phyloP scores from a whole-genome alignment of 2,797 vertebrate genomes.

The Pangasius macronema region DNA sequence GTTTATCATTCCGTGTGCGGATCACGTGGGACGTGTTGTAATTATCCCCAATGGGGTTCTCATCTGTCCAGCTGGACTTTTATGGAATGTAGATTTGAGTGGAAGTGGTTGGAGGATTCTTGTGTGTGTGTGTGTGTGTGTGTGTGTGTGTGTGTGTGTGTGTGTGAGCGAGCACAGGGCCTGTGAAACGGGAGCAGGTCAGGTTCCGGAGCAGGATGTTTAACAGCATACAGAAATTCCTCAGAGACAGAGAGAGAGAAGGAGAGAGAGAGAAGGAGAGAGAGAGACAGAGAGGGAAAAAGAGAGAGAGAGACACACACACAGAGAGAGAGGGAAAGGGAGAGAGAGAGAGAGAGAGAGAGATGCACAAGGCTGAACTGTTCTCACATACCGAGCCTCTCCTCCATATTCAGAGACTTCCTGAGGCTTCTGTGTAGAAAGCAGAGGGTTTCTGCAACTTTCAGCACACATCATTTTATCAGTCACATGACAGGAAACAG shows the following conservation, averaged over 20 bases:
- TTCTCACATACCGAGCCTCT: not conserved
- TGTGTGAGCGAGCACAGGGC: not conserved
- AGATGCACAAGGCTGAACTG: not conserved
- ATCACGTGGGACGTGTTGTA: not conserved
- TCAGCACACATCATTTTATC: not conserved
- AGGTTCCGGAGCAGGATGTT: constrained; percentile 36
- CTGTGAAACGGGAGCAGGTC: constrained; percentile 41
- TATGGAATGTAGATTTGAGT: not conserved
- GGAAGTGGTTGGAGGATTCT: too few relatives aligned
- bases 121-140: not conserved
- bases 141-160: not conserved
- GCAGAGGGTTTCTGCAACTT: not conserved
- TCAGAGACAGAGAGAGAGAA: not conserved
- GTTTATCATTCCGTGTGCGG: not conserved
- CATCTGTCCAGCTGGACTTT: not conserved
- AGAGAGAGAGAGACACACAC: too few relatives aligned
- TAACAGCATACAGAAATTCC: constrained; percentile 34
- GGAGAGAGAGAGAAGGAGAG: too few relatives aligned
- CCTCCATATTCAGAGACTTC: not conserved
- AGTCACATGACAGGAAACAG: not conserved
- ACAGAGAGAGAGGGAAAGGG: not conserved
- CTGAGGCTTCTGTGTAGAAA: not conserved
- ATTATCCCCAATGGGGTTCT: not conserved
- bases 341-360: too few relatives aligned
- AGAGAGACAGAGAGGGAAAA: too few relatives aligned